phyloP scores from a whole-genome alignment of 1,140 invertebrate genomes.

The Tigriopus japonicus region DNA sequence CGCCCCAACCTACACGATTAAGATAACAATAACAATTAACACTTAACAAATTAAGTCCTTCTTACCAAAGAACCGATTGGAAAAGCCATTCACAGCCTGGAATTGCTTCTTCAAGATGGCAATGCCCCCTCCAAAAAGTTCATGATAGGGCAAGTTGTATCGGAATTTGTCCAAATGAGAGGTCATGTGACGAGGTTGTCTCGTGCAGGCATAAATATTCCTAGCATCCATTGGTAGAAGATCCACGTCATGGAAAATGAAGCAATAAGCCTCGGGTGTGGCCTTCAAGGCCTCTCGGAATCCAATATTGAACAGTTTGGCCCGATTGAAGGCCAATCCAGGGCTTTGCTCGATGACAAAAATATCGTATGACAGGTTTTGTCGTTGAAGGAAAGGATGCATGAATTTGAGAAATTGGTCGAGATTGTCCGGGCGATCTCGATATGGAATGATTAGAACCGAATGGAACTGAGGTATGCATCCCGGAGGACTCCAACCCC shows the following conservation, averaged over 20 bases:
- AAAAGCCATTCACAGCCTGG: conserved; percentile 10
- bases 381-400: conserved; percentile 67
- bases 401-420: conserved; percentile 62
- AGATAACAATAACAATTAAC: too few relatives aligned
- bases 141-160: background rate
- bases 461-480: too few relatives aligned
- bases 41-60: too few relatives aligned
- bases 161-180: conserved; percentile 75
- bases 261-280: conserved; percentile 19
- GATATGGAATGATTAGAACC: conserved; percentile 51
- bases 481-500: too few relatives aligned
- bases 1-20: conserved; percentile 3
- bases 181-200: conserved; percentile 79
- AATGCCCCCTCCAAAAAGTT: conserved; percentile 3
- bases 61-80: conserved; percentile 6
- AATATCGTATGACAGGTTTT: conserved; percentile 67
- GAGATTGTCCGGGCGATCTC: conserved; percentile 60
- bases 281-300: conserved; percentile 45
- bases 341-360: conserved; percentile 74
- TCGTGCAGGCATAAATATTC: conserved; percentile 59
- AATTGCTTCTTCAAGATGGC: background rate
- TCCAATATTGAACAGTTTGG: conserved; percentile 80
- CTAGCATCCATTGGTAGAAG: conserved; percentile 66
- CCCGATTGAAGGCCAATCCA: conserved; percentile 65
- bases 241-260: conserved; percentile 90